These are phyloP conservation scores for Ceratosolen solmsi DNA, from an alignment of 1,140 invertebrate species.

Conservation along the genomic window DNA sequence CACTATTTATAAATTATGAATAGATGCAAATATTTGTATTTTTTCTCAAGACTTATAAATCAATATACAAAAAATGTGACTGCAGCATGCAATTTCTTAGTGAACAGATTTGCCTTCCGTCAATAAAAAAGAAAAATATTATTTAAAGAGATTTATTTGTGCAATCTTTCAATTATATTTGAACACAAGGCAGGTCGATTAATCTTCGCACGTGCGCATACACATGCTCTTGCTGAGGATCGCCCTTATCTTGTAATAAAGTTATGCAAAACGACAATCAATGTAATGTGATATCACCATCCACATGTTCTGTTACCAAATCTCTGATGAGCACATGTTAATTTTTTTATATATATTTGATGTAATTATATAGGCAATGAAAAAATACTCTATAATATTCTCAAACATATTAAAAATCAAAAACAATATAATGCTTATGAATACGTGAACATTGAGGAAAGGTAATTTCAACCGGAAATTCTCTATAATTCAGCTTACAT, in stretches of 20 bases:
- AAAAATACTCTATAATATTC: not conserved
- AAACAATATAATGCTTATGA: no score
- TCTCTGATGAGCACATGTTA: not conserved
- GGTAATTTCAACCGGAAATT: not conserved
- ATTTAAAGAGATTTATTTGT: conserved; percentile 27
- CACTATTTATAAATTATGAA: no score
- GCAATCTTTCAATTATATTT: conserved; percentile 41
- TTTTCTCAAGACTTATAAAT: no score
- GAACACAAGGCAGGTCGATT: not conserved
- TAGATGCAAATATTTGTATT: no score
- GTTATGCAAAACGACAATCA: conserved; percentile 33
- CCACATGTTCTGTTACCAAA: not conserved
- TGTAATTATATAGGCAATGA: not conserved
- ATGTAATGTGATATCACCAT: not conserved
- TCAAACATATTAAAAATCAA: not conserved
- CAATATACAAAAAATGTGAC: no score
- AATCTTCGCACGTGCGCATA: not conserved
- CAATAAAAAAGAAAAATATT: not conserved
- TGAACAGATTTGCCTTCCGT: no score
- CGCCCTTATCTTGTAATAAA: conserved; percentile 40
- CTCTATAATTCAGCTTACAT: no score
- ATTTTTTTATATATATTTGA: not conserved
- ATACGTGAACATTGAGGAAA: no score
- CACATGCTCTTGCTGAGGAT: not conserved
- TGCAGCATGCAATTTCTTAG: no score